Base-by-base conservation (phyloP, 2,888 invertebrate genomes). In the Melieria omissa region DNA sequence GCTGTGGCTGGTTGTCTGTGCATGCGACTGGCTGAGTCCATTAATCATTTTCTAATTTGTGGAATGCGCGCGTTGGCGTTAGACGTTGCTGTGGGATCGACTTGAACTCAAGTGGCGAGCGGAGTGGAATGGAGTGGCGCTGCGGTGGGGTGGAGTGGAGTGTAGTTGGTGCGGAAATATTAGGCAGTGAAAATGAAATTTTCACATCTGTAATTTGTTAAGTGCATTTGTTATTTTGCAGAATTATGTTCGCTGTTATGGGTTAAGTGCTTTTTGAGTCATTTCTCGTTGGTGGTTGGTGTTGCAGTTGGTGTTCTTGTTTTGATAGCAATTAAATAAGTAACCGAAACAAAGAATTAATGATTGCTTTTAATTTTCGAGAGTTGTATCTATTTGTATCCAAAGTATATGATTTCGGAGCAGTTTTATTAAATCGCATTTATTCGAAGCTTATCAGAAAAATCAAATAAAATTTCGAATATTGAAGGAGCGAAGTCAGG, bases 121-220 rank as follows among this genome's bases (percentile, higher is more conserved):
- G 55, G 60, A 4, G 9, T 62, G 55, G 12, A 41, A 9, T 1
- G 54, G 52, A 46, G 16, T 45, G 63, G 65, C 55, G 61, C 61
- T 29, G 10, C 60, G 44, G 16, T 29, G n/a, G 61, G n/a, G 73
- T 72, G 73, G 41, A 74, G 61, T 61, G 14, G n/a, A 61, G 61
- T 61, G 14, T 1, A 61, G n/a, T 6, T n/a, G 16, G 45, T 52
- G 29, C 61, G 76, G 71, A 72, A 65, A 73, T 73, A 63, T 65
- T 66, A 65, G 74, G 80, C 78, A 80, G 76, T 79, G 78, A 70
- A 84, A 84, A 84, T 84, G 84, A 85, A 84, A 85, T 84, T 83
- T 85, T 85, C 84, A 82, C 85, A 86, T 86, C 86, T 86, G 86
- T 86, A 86, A 86, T 86, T 86, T 86, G 85, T 86, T 86, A 86